These are phyloP conservation scores for Onychomys arenicola DNA, from an alignment of 2,797 vertebrate genomes.

Conservation along the genomic window DNA sequence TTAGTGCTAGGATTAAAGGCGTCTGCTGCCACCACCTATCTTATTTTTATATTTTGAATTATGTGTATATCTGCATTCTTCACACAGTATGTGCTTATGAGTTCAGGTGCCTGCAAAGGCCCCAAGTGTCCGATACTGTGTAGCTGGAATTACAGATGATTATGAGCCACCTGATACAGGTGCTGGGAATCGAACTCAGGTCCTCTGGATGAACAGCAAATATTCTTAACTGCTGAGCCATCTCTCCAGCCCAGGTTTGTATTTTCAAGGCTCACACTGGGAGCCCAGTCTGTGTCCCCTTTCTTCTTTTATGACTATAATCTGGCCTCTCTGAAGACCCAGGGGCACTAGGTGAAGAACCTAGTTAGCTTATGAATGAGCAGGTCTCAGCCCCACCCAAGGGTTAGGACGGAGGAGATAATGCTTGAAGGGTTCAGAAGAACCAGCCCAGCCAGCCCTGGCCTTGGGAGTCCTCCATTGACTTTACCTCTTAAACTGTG, in stretches of 20 bases:
- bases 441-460: conserved; percentile 70
- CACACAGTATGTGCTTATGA: not conserved
- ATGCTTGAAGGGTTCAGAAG: conserved; percentile 61
- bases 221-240: not conserved
- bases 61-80: not conserved
- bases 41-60: not conserved
- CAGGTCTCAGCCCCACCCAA: not conserved
- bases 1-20: not conserved
- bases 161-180: not conserved
- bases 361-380: conserved; percentile 24
- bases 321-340: not conserved
- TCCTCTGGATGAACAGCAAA: too few species aligned
- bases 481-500: not conserved
- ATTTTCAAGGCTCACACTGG: not conserved
- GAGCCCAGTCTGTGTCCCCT: not conserved
- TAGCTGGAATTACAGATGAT: not conserved
- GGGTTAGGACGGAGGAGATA: not conserved
- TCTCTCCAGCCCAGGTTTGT: not conserved
- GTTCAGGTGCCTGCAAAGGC: not conserved
- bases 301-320: not conserved
- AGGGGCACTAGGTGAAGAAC: conserved; percentile 36
- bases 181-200: not conserved
- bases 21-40: not conserved
- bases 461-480: conserved; percentile 47
- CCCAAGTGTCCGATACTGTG: not conserved